Base-by-base conservation (phyloP, 2,797 vertebrate species). In the Pempheris klunzingeri region DNA sequence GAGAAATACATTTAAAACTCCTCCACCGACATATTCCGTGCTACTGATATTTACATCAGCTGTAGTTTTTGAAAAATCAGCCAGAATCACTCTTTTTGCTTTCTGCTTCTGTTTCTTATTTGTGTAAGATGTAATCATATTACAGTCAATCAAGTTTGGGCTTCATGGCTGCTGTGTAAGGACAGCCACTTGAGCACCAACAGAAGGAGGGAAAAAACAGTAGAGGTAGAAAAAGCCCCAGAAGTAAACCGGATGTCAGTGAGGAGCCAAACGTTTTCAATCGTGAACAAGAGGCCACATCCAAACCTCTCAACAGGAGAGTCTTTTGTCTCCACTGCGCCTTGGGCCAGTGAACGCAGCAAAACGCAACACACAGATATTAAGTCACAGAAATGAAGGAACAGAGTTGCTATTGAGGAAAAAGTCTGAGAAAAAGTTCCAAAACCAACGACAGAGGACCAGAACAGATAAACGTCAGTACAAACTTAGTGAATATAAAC, bases 111-210 rank as follows among this genome's bases (percentile, higher is more conserved):
- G 18, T 36, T 24, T 3, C 2, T 8, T 36, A 26, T 46, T 32
- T 30, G 12, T 49, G 17, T n/a, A 5, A 44, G 46, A 34, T 14
- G 26, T 3, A 57, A 70, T 26, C 12, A 18, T 20, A 28, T 38
- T n/a, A n/a, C 9, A 1, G 39, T 72, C 11, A 46, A 26, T 55
- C 15, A 46, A 0, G 2, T 70, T 36, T 62, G 17, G 28, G 14
- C 49, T 22, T 41, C 22, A 43, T 7, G 7, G 7, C 5, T 1
- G 1, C 22, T 41, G 43, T 79, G 71, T 44, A 62, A 24, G 65
- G 44, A 72, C 65, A 85, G 83, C 75, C 81, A 82, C 85, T 77
- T 87, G 78, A 78, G 64, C 28, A 66, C 41, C 14, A 61, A 34
- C 36, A 63, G 59, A 22, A 74, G 24, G 4, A 8, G 18, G 1